Percentiles rank a stretch among this genome's conserved stretches.
These are phyloP conservation scores for Ophonus ardosiacus DNA, from an alignment of 2,888 invertebrate species.

Conservation along the genomic window DNA sequence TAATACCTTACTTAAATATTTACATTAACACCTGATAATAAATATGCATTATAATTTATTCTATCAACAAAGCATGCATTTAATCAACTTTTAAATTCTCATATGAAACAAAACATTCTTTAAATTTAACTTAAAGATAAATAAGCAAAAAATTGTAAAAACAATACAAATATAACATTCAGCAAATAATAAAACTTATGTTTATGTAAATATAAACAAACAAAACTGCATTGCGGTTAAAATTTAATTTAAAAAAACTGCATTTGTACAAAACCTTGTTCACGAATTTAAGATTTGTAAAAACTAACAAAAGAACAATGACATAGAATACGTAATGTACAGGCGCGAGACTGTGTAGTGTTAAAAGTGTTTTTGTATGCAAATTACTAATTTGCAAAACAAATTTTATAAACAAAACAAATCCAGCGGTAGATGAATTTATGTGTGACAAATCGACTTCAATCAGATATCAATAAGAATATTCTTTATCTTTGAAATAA, in stretches of 20 bases:
- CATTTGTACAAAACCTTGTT: background rate
- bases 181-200: background rate
- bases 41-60: background rate
- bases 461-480: background rate
- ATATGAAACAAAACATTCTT: background rate
- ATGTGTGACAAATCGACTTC: background rate
- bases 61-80: background rate
- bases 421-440: background rate
- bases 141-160: background rate
- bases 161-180: background rate
- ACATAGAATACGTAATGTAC: background rate
- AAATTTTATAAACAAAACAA: background rate
- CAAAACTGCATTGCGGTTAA: constrained; percentile 7
- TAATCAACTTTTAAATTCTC: background rate
- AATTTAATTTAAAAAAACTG: background rate
- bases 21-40: constrained; percentile 7
- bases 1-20: background rate
- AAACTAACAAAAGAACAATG: background rate
- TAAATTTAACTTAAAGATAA: background rate
- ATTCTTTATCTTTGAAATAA: no score
- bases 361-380: background rate
- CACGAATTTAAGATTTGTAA: background rate
- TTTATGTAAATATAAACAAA: constrained; percentile 3
- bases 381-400: background rate
- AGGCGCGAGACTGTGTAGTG: background rate